A percentile compares a stretch with the other conserved stretches of the same genome.
Conservation (phyloP, 2,113 vertebrate genomes). For the Procavia capensis region DNA sequence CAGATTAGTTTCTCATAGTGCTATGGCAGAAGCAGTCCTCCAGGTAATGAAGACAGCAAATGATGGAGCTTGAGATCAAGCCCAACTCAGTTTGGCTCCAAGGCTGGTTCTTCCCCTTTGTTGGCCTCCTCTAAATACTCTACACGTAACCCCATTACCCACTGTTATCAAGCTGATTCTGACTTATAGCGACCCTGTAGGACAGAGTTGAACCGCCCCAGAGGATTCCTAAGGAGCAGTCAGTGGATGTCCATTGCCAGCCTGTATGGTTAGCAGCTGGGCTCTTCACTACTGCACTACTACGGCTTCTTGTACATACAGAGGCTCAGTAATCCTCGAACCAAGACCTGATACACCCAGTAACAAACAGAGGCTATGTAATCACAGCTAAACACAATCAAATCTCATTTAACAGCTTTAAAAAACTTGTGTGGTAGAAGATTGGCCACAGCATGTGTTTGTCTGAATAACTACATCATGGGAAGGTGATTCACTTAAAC, state of each 20-base stretch:
- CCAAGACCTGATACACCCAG: constrained; percentile 13
- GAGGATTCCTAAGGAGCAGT: not conserved
- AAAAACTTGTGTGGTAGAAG: constrained; percentile 71
- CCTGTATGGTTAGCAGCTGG: not conserved
- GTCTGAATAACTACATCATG: constrained; percentile 73
- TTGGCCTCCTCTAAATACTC: not conserved
- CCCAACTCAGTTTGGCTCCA: not conserved
- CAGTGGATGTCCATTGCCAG: not conserved
- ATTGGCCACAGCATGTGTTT: constrained; percentile 72
- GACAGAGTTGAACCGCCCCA: too few relatives aligned
- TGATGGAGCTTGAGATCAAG: not conserved
- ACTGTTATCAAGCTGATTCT: not conserved
- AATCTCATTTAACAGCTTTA: constrained; percentile 75
- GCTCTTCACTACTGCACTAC: not conserved
- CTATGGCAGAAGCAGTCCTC: not conserved
- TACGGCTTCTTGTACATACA: not conserved
- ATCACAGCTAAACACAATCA: constrained; percentile 53
- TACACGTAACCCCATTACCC: too few relatives aligned
- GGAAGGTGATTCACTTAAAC: constrained; percentile 79
- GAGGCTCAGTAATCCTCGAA: constrained; percentile 24
- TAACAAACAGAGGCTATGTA: constrained; percentile 4
- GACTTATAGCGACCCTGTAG: too few relatives aligned
- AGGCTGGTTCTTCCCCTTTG: not conserved
- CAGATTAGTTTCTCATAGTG: not conserved
- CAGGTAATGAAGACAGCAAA: not conserved